Evolutionary conservation across 2,888 invertebrate genomes (phyloP), one percentile per base, ranked within the genome.

Genomic region (Gortyna flavago): DNA sequence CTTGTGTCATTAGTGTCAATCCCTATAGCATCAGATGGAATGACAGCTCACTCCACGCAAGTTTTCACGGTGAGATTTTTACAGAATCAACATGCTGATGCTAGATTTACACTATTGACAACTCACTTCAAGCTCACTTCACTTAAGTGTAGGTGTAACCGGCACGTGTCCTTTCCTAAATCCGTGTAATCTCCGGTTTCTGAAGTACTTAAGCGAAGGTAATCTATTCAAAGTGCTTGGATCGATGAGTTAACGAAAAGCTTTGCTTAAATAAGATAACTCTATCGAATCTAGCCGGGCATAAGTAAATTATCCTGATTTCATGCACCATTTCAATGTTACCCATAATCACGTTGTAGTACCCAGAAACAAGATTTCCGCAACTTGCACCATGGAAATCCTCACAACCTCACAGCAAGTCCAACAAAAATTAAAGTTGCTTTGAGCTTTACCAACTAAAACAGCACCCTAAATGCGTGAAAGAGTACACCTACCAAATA

Each of bases 381-480:
- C 16, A 74, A 77, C 48, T 51, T 51, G 18, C 8, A 61, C 35
- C n/a, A 59, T 59, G n/a, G 5, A 61, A 51, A 41, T 38, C 13
- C 21, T 59, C 21, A 59, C 11, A 18, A 77, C 41, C 11, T 51
- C 16, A 48, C 9, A 48, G 38, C 21, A 62, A 73, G 25, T 48
- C 51, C 29, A 35, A 35, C 35, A 18, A 35, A n/a, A 21, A 21
- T 59, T 79, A 48, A 59, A 48, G 32, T 65, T 75, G n/a, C 16
- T 77, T 76, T 48, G n/a, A 38, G 59, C 25, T 76, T 76, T 13
- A 59, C 59, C 32, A n/a, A 35, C 41, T 41, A 29, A 75, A 75
- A 59, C 38, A n/a, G 54, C 25, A 54, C 25, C 25, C 9, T n/a
- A n/a, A n/a, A n/a, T n/a, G n/a, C n/a, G n/a, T n/a, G n/a, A n/a